phyloP scores from a whole-genome alignment of 1,140 invertebrate genomes.

The Trigoniulus corallinus region DNA sequence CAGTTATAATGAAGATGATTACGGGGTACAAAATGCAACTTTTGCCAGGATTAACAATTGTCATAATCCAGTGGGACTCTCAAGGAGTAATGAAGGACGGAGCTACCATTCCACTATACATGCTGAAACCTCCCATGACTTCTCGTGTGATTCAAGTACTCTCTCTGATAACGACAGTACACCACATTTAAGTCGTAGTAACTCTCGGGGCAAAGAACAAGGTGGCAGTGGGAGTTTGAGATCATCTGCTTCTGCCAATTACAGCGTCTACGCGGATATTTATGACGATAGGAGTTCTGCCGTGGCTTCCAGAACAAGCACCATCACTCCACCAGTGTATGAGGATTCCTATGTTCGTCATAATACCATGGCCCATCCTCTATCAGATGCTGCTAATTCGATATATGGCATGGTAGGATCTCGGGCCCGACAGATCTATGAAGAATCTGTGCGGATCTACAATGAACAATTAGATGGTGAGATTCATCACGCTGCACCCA shows the following conservation, averaged over 20 bases:
- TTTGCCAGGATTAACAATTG: no score
- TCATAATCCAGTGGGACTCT: not conserved
- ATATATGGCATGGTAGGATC: constrained; percentile 18
- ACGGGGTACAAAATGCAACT: not conserved
- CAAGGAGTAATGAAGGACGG: constrained; percentile 12
- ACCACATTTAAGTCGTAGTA: constrained; percentile 33
- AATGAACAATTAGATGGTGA: constrained; percentile 9
- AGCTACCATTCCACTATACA: constrained; percentile 22
- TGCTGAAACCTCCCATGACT: constrained; percentile 17
- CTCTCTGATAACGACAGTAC: constrained; percentile 35
- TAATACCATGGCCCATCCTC: not conserved
- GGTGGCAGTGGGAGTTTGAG: constrained; percentile 8
- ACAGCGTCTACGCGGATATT: constrained; percentile 16
- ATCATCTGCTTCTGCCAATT: constrained; percentile 10
- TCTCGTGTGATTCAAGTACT: constrained; percentile 31
- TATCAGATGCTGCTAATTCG: constrained; percentile 15
- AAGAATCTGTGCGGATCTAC: constrained; percentile 23
- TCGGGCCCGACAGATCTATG: constrained; percentile 21
- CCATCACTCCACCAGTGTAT: constrained; percentile 20
- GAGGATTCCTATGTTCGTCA: constrained; percentile 18
- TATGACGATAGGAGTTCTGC: constrained; percentile 15
- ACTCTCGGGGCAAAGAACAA: constrained; percentile 31
- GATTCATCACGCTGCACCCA: constrained; percentile 14
- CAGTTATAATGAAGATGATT: constrained; percentile 3
- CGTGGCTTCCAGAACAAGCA: constrained; percentile 15